Conservation (phyloP, 2,113 vertebrate species). For the Paratilapia polleni region DNA sequence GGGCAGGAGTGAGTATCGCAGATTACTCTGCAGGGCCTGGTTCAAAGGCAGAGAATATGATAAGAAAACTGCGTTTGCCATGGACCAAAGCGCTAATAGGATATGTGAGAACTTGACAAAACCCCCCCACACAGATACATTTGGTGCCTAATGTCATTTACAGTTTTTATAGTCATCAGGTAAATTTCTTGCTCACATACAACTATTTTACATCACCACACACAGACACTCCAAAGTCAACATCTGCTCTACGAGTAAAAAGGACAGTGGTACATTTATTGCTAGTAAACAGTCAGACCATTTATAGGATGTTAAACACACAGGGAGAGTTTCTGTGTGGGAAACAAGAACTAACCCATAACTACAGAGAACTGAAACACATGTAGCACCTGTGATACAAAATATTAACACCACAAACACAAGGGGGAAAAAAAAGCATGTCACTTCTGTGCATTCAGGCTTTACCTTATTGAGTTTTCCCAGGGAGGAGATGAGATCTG, state of each 20-base stretch:
- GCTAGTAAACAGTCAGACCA: neutral
- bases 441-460: neutral
- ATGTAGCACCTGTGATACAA: neutral
- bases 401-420: neutral
- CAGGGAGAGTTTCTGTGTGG: neutral
- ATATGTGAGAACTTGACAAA: neutral
- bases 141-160: neutral
- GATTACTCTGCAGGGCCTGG: conserved; percentile 97
- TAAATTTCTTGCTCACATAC: neutral
- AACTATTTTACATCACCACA: neutral
- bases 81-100: neutral
- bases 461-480: conserved; percentile 98
- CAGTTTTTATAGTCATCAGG: neutral
- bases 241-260: conserved; percentile 1
- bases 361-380: conserved; percentile 36
- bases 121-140: neutral
- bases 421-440: neutral
- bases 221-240: conserved; percentile 51
- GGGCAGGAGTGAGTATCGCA: conserved; percentile 93
- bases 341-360: conserved; percentile 22
- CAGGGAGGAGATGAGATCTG: conserved; percentile 96
- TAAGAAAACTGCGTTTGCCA: neutral
- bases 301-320: neutral
- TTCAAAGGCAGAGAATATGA: neutral
- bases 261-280: conserved; percentile 10